Evolutionary conservation across 2,888 invertebrate species (phyloP).

Genomic region (Omphaloscelis lunosa): DNA sequence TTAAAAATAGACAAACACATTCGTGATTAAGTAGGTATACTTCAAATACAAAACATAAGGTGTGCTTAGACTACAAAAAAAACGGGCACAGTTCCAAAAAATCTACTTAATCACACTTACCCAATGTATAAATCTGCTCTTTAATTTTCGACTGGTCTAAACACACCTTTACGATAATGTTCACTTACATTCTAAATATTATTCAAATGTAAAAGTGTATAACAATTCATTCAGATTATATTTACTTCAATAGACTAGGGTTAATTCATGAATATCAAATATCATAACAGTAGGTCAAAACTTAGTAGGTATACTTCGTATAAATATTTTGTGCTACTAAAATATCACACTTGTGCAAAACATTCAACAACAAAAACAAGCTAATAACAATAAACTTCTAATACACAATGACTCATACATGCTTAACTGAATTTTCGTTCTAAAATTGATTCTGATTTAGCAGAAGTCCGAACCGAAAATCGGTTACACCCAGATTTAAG

Average conservation of each 20-base stretch:
- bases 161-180: conserved; percentile 28
- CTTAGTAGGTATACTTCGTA: conserved; percentile 35
- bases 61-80: conserved; percentile 20
- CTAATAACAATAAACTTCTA: conserved; percentile 34
- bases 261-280: conserved; percentile 59
- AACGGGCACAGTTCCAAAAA: neutral
- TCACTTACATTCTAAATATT: conserved; percentile 53
- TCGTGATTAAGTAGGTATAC: conserved; percentile 60
- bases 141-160: conserved; percentile 18
- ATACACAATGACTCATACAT: conserved; percentile 37
- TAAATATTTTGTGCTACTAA: conserved; percentile 57
- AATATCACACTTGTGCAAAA: conserved; percentile 63
- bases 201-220: conserved; percentile 63
- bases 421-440: neutral
- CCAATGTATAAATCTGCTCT: neutral
- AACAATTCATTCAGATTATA: conserved; percentile 53
- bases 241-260: conserved; percentile 52
- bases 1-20: conserved; percentile 42
- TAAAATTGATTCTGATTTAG: neutral
- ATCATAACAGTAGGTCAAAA: conserved; percentile 54
- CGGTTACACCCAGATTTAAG: neutral
- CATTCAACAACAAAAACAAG: conserved; percentile 52
- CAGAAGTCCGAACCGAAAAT: neutral
- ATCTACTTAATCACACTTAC: no score
- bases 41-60: conserved; percentile 24